Evolutionary conservation across 1,140 invertebrate species (phyloP).

Genomic region (Cecropterus lyciades): DNA sequence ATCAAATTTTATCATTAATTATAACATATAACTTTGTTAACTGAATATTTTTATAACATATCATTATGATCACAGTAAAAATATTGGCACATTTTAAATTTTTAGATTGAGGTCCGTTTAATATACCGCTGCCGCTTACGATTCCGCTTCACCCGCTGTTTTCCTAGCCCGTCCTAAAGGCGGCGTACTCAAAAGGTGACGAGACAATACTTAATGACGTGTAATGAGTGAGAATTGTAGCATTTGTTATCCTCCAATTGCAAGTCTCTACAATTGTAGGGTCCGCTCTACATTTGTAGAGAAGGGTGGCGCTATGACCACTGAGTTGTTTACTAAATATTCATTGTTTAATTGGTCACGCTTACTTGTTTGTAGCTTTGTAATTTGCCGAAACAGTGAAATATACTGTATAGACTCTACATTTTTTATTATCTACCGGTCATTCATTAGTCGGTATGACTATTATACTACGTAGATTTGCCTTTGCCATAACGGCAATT

Average conservation of each 20-base stretch:
- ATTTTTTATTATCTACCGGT: conserved; percentile 6
- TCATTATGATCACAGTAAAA: too few species aligned
- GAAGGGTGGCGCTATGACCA: conserved; percentile 44
- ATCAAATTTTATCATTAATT: too few species aligned
- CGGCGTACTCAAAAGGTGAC: conserved; percentile 65
- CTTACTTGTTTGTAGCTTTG: conserved; percentile 32
- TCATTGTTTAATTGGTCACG: conserved; percentile 14
- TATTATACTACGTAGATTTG: too few species aligned
- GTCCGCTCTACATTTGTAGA: conserved; percentile 12
- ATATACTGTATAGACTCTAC: conserved; percentile 12
- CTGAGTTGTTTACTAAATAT: conserved; percentile 34
- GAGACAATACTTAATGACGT: conserved; percentile 70
- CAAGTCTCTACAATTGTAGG: conserved; percentile 15
- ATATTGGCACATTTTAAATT: too few species aligned
- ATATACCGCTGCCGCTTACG: conserved; percentile 14
- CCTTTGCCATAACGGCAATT: too few species aligned
- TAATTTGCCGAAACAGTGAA: conserved; percentile 25
- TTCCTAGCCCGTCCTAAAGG: conserved; percentile 28
- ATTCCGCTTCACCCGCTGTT: conserved; percentile 18
- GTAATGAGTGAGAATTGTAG: conserved; percentile 70
- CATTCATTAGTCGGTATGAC: conserved; percentile 24
- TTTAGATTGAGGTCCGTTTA: too few species aligned
- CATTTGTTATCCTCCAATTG: conserved; percentile 30
- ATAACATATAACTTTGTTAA: too few species aligned
- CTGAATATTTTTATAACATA: too few species aligned